These are phyloP conservation scores for Lycocerus yunnanus DNA, from an alignment of 2,888 invertebrate species.

Conservation along the genomic window DNA sequence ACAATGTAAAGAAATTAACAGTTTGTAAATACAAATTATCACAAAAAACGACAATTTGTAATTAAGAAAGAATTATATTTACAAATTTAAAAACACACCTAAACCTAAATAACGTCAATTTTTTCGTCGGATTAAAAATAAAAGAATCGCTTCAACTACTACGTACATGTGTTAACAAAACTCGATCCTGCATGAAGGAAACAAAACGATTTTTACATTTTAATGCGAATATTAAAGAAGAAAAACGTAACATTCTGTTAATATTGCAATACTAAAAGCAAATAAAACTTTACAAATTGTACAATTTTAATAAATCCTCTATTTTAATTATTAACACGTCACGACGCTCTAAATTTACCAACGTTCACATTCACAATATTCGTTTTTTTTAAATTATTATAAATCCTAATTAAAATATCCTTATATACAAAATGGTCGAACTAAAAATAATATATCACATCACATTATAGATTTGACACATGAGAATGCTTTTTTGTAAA, in stretches of 20 bases:
- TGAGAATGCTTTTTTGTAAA: constrained; percentile 42
- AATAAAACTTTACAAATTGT: background rate
- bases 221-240: background rate
- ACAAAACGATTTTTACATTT: background rate
- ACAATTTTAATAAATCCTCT: background rate
- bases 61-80: constrained; percentile 46
- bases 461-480: constrained; percentile 54
- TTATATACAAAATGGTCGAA: constrained; percentile 19
- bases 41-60: constrained; percentile 30
- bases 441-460: constrained; percentile 40
- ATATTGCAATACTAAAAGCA: background rate
- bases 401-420: constrained; percentile 17
- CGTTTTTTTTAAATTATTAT: constrained; percentile 4
- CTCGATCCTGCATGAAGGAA: background rate
- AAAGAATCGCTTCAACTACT: constrained; percentile 16
- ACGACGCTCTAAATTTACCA: background rate
- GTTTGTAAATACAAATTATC: constrained; percentile 37
- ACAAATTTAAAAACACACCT: constrained; percentile 40
- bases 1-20: constrained; percentile 51
- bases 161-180: constrained; percentile 1
- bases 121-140: constrained; percentile 27
- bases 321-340: background rate
- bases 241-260: background rate
- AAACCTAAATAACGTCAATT: constrained; percentile 31
- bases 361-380: background rate